These are phyloP conservation scores for Bombus confusus DNA, from an alignment of 1,140 invertebrate species.

Conservation along the genomic window DNA sequence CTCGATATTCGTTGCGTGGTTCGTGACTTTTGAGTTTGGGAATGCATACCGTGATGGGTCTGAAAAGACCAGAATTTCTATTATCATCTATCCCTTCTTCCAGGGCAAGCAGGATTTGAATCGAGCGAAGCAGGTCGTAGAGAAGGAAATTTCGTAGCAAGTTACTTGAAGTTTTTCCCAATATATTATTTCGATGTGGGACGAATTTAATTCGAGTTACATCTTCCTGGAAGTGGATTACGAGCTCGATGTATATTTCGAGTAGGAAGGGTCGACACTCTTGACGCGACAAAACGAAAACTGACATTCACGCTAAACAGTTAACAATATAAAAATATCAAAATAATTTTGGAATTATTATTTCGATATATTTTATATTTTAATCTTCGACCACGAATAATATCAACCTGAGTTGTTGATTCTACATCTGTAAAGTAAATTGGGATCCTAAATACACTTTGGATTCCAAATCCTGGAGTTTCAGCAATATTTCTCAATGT, in stretches of 20 bases:
- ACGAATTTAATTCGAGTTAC: neutral
- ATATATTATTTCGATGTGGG: neutral
- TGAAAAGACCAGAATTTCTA: neutral
- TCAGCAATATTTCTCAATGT: neutral
- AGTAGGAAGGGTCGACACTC: neutral
- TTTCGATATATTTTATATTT: neutral
- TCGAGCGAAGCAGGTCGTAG: neutral
- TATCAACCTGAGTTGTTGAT: neutral
- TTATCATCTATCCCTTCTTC: neutral
- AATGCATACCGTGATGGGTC: neutral
- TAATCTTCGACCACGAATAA: neutral
- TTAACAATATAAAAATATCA: neutral
- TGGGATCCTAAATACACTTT: neutral
- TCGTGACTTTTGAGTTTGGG: neutral
- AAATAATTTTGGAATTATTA: neutral
- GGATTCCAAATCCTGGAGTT: neutral
- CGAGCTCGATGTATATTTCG: neutral
- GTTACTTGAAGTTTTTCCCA: neutral
- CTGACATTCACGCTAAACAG: neutral
- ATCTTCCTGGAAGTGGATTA: neutral
- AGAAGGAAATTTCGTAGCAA: neutral
- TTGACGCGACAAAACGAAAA: neutral
- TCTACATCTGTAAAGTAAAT: neutral
- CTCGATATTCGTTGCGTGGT: neutral
- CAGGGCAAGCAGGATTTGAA: neutral